Evolutionary conservation across 2,888 invertebrate genomes (phyloP), one percentile per base, ranked within the genome.

Genomic region (Frankliniella intonsa): DNA sequence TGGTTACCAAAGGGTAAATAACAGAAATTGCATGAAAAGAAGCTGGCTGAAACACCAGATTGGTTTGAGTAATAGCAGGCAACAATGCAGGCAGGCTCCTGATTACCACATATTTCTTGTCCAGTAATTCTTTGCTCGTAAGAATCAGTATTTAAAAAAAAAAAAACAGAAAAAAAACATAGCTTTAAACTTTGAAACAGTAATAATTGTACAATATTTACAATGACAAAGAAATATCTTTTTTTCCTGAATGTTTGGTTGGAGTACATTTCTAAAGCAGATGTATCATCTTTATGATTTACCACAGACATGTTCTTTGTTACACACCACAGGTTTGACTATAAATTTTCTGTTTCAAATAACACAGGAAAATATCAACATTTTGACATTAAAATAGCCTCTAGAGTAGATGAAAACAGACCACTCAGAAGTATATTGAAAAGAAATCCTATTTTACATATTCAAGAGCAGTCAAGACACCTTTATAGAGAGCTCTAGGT

Each of bases 141-240:
- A 3, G 38, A 38, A 38, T 38, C 38, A 38, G 3, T 38, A 3
- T 5, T 5, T 38, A 38, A 38, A 38, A 38, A 5, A 38, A 38
- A 38, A 38, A 38, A 5, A 38, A 38, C 2, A 38, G 5, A 38
- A 38, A 38, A 5, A 62, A 62, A 62, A 25, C 25, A 25, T 76
- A 25, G 69, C 69, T 25, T 76, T 25, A 25, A 76, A 76, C 25
- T 25, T 25, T 12, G 25, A 76, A 76, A 76, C 25, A 76, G 22
- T 76, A 76, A 76, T 76, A 76, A 76, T 76, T 76, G n/a, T 76
- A 76, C 69, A 76, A 76, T 76, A 76, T 76, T 25, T 76, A 76
- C 69, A 76, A 25, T 25, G 22, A 76, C 69, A 76, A 22, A 9
- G 25, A 76, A 76, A 22, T 12, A 76, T 8, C 8, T 22, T 22